Percentiles rank a stretch among this genome's conserved stretches.
Conservation (phyloP, 2,888 invertebrate species). For the Laothoe populi region DNA sequence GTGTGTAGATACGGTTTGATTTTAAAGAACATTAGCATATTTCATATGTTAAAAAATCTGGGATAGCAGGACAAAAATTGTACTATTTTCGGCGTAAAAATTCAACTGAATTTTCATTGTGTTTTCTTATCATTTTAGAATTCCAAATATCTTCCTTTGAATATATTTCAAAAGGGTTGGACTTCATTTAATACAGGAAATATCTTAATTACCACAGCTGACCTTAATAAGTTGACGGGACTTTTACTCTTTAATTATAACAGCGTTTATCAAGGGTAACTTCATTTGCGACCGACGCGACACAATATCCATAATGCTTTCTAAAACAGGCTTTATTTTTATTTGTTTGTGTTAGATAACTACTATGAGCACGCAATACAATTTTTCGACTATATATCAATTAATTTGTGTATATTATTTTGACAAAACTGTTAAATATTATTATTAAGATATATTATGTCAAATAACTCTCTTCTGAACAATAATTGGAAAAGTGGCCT, state of each 20-base stretch:
- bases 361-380: conserved; percentile 26
- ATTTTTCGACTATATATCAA: too few species aligned
- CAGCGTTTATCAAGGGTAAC: conserved; percentile 58
- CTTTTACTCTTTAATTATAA: conserved; percentile 63
- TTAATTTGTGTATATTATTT: too few species aligned
- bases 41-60: too few species aligned
- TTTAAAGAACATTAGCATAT: too few species aligned
- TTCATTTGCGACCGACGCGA: conserved; percentile 45
- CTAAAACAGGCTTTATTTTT: neutral
- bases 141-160: conserved; percentile 28
- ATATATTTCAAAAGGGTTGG: conserved; percentile 34
- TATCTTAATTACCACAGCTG: conserved; percentile 44
- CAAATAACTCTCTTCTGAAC: too few species aligned
- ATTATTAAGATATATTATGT: too few species aligned
- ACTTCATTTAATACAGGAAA: conserved; percentile 35
- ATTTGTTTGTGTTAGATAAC: conserved; percentile 25
- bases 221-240: conserved; percentile 46
- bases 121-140: neutral
- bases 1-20: too few species aligned
- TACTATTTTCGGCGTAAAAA: too few species aligned
- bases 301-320: conserved; percentile 25
- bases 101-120: neutral
- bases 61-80: too few species aligned
- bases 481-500: too few species aligned
- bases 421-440: too few species aligned